These are phyloP conservation scores for Thamnophis sirtalis DNA, from an alignment of 2,113 vertebrate species.

Conservation along the genomic window DNA sequence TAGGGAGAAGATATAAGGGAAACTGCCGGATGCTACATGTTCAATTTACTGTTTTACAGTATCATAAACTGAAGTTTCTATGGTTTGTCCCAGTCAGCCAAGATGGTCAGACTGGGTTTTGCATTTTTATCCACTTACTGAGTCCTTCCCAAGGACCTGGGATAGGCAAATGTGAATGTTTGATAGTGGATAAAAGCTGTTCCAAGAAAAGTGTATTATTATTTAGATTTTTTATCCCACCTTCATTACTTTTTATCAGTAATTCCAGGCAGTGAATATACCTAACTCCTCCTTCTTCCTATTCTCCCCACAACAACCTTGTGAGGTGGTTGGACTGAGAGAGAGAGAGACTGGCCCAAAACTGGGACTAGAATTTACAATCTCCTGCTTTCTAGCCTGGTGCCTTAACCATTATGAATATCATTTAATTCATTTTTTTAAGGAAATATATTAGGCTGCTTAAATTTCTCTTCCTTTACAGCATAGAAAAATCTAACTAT, in stretches of 20 bases:
- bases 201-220: background rate
- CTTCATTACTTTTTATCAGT: background rate
- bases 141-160: background rate
- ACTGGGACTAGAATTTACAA: background rate
- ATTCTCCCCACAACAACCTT: background rate
- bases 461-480: background rate
- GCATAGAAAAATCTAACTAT: slow-evolving; percentile 9
- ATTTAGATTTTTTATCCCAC: background rate
- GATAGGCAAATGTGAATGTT: background rate
- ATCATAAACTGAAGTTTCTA: background rate
- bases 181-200: background rate
- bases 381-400: background rate
- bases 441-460: background rate
- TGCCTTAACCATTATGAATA: background rate
- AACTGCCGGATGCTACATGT: background rate
- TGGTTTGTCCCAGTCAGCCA: background rate
- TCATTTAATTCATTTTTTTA: background rate
- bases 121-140: background rate
- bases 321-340: background rate
- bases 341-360: background rate
- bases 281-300: background rate
- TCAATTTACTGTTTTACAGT: slow-evolving; percentile 7
- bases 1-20: background rate
- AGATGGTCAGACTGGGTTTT: background rate
- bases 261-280: too few relatives aligned